A percentile compares a stretch with the other conserved stretches of the same genome.
phyloP scores from a whole-genome alignment of 2,888 invertebrate species.

The Meghimatium bilineatum region DNA sequence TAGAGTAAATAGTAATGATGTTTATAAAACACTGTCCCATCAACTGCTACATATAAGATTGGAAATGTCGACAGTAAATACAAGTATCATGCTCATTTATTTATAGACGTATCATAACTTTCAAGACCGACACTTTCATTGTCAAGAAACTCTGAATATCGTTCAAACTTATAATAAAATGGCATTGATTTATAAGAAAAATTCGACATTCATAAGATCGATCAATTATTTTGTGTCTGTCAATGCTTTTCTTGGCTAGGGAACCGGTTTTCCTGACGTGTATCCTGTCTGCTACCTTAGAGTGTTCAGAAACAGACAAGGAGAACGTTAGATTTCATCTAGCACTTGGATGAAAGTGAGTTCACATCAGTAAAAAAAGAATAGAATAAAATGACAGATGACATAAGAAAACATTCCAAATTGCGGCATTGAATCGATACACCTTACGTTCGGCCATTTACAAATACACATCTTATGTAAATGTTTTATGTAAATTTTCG shows the following conservation, averaged over 20 bases:
- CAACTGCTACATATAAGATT: no score
- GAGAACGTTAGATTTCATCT: neutral
- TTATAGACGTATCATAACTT: no score
- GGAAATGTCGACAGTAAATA: no score
- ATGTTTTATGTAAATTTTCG: no score
- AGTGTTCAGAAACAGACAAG: neutral
- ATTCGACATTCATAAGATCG: neutral
- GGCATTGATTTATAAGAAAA: neutral
- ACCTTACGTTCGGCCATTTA: neutral
- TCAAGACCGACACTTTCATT: no score
- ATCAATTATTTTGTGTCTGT: neutral
- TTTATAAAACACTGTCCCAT: no score
- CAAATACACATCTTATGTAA: neutral
- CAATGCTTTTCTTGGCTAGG: neutral
- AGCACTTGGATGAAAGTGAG: neutral
- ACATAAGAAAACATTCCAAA: conserved; percentile 18
- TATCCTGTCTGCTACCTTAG: neutral
- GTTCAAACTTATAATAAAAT: neutral
- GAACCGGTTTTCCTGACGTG: neutral
- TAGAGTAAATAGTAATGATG: no score
- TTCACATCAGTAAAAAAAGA: neutral
- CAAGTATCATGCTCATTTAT: no score
- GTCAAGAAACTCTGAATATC: neutral
- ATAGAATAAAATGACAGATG: neutral
- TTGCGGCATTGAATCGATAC: conserved; percentile 15